phyloP scores from a whole-genome alignment of 37 sponge, comb jelly and placozoan species.

The Chondrosia reniformis region DNA sequence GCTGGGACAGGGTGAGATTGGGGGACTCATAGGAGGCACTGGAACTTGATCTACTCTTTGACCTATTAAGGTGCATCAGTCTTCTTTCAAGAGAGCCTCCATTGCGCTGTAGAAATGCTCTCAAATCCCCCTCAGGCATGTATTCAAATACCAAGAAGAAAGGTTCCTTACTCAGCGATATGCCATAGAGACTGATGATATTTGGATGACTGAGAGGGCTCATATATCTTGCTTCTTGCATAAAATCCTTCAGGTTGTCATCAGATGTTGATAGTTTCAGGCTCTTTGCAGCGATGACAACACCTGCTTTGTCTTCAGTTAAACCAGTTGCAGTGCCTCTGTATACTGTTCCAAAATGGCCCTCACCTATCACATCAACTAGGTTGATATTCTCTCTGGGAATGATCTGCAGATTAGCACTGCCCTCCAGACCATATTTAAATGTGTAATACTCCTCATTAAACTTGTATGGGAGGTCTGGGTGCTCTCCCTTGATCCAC shows the following conservation, averaged over 20 bases:
- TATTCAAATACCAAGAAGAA: conserved; percentile 54
- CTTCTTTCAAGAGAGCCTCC: conserved; percentile 23
- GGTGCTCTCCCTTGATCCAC: neutral
- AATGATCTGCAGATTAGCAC: neutral
- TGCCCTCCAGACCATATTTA: conserved; percentile 3
- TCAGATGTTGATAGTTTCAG: conserved; percentile 1
- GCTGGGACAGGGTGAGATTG: conserved; percentile 13
- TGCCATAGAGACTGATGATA: conserved; percentile 39
- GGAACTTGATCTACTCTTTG: neutral
- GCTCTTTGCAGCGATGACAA: conserved; percentile 56
- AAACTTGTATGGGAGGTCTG: neutral
- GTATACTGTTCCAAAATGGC: conserved; percentile 63
- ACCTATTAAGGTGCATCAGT: neutral
- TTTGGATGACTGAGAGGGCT: conserved; percentile 38
- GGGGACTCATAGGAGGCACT: conserved; percentile 2
- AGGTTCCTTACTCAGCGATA: conserved; percentile 47
- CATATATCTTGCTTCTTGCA: conserved; percentile 61
- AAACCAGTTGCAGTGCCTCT: conserved; percentile 33
- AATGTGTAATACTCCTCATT: conserved; percentile 22
- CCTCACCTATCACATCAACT: conserved; percentile 42
- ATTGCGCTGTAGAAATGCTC: conserved; percentile 37
- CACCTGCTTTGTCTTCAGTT: neutral
- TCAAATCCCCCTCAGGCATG: conserved; percentile 56
- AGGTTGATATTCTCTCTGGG: neutral
- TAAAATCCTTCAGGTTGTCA: conserved; percentile 37